phyloP scores from a whole-genome alignment of 2,113 vertebrate species.

The Ciconia boyciana region DNA sequence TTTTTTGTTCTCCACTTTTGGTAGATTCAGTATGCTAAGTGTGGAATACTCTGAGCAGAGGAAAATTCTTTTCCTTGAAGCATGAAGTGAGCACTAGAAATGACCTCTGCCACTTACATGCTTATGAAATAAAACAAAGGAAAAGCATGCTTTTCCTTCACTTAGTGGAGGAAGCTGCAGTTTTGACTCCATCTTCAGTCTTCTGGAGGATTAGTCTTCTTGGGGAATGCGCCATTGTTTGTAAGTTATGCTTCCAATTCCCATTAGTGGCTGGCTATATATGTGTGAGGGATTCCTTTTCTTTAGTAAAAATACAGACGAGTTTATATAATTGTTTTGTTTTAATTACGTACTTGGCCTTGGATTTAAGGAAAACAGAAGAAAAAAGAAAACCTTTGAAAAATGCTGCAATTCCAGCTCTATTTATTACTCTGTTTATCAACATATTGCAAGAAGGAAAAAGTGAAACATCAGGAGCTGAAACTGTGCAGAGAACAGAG shows the following conservation, averaged over 20 bases:
- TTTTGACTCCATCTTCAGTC: neutral
- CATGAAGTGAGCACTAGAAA: conserved; percentile 1
- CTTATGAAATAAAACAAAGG: conserved; percentile 37
- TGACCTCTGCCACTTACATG: neutral
- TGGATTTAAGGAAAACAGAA: neutral
- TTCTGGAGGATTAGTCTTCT: neutral
- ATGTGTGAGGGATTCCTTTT: neutral
- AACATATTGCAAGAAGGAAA: neutral
- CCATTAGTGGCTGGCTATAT: neutral
- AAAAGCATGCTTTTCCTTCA: neutral
- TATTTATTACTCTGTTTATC: neutral
- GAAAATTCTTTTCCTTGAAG: conserved; percentile 18
- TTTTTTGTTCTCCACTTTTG: neutral
- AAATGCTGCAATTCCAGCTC: neutral
- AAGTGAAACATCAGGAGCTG: neutral
- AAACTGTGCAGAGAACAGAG: neutral
- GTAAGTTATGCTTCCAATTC: neutral
- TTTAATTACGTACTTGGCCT: neutral
- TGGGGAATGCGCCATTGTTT: neutral
- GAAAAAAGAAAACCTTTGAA: neutral
- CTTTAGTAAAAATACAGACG: neutral
- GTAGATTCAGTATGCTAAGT: neutral
- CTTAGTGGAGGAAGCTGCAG: neutral
- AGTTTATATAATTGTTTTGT: neutral
- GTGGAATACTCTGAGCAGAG: neutral